These are phyloP conservation scores for Apomyelois bistriatella DNA, from an alignment of 2,888 invertebrate genomes.

Conservation along the genomic window DNA sequence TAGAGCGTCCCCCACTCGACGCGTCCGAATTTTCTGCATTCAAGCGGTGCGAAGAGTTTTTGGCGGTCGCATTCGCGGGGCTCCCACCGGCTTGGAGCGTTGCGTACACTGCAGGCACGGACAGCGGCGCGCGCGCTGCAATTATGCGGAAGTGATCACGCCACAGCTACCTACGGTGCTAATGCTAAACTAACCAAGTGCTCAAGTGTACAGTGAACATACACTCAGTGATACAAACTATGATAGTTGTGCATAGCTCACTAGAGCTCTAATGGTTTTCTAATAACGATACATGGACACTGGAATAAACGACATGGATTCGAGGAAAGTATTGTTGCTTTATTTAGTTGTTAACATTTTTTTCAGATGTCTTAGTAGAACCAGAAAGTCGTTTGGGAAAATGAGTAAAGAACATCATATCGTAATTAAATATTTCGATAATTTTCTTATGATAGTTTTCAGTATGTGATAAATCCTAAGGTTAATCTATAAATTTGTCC, in stretches of 20 bases:
- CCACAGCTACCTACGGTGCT: conserved; percentile 40
- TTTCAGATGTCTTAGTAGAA: background rate
- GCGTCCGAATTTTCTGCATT: conserved; percentile 79
- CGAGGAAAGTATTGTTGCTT: conserved; percentile 72
- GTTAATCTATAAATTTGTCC: conserved; percentile 16
- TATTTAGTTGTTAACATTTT: conserved; percentile 26
- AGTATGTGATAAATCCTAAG: too few species aligned
- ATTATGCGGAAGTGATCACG: conserved; percentile 75
- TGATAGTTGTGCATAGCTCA: conserved; percentile 68
- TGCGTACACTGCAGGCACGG: conserved; percentile 42
- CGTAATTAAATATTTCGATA: too few species aligned
- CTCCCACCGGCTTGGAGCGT: conserved; percentile 69
- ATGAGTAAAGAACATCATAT: conserved; percentile 21
- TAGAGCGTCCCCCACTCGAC: conserved; percentile 77
- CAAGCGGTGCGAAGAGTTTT: conserved; percentile 73
- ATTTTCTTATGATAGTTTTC: too few species aligned
- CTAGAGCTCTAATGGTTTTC: conserved; percentile 64
- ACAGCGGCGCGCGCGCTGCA: conserved; percentile 60
- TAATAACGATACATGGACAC: conserved; percentile 65
- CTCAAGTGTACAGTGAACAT: conserved; percentile 65
- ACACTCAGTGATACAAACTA: conserved; percentile 71
- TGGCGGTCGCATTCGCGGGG: conserved; percentile 77
- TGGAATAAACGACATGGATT: conserved; percentile 70
- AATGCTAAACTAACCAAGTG: conserved; percentile 51
- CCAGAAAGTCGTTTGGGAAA: conserved; percentile 22